A percentile compares a stretch with the other conserved stretches of the same genome.
phyloP scores from a whole-genome alignment of 64 coral and sea anemone genomes.

The Dendrophyllia cribrosa region DNA sequence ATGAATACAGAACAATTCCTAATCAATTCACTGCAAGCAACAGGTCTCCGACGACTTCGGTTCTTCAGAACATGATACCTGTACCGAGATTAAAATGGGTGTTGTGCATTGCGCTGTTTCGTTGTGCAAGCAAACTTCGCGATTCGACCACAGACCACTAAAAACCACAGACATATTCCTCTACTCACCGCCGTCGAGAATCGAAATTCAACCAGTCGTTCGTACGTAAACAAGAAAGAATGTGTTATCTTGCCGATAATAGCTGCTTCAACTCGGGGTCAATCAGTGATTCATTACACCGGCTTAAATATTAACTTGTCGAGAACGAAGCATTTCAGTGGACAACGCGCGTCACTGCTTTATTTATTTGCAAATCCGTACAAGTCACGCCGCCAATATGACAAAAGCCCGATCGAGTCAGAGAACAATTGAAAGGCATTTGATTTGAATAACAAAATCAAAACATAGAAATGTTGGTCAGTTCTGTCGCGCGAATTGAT shows the following conservation, averaged over 20 bases:
- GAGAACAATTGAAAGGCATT: conserved; percentile 4
- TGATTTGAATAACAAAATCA: conserved; percentile 1
- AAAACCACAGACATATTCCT: background rate
- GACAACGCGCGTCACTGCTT: background rate
- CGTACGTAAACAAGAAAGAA: conserved; percentile 10
- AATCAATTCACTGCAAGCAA: background rate
- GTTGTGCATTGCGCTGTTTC: conserved; percentile 24
- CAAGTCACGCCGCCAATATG: too few species aligned
- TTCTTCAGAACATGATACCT: background rate
- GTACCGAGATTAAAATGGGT: conserved; percentile 1
- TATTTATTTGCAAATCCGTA: too few species aligned
- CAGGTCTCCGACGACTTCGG: conserved; percentile 1
- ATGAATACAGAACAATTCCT: background rate
- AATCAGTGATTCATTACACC: background rate
- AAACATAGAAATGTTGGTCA: background rate
- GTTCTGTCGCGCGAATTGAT: too few species aligned
- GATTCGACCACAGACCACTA: background rate
- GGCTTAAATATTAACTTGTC: conserved; percentile 25
- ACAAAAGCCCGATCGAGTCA: background rate
- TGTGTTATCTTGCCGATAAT: conserved; percentile 30
- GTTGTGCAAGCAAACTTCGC: background rate
- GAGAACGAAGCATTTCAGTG: background rate
- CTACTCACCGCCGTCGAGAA: background rate
- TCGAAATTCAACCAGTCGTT: background rate
- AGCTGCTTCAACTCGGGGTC: background rate